Evolutionary conservation across 92 coral and sea anemone species (phyloP), one percentile per base, ranked within the genome.

Genomic region (Blastomussa wellsi): DNA sequence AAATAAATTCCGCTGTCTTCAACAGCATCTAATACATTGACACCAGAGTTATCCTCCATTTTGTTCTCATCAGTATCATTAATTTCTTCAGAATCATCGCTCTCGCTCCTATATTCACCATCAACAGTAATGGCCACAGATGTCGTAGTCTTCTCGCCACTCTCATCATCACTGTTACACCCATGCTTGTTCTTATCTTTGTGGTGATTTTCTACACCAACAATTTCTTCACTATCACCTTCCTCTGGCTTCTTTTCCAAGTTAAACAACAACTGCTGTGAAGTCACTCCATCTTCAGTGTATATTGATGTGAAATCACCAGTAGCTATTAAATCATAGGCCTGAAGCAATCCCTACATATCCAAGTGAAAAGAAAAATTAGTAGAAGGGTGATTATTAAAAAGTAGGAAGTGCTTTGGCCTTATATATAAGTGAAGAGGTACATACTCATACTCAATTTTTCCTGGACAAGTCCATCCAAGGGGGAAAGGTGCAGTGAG

Each of bases 321-420:
- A 17, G 81, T 71, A 11, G 89, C 89, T 24, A 91, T 80, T 32
- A 62, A 79, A 44, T 91, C 94, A 59, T 88, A 79, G 32, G 94
- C 91, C 16, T 75, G 75, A 35, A 91, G 52, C 60, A 91, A 38
- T 19, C 87, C 94, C 94, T 91, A 22, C n/a, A 29, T 35, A 31
- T 10, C 20, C 52, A 75, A 68, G 33, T 6, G 49, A 75, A 64
- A 22, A 41, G 16, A 0, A 14, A 28, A 60, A 2, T 60, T 51
- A 0, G 16, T n/a, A n/a, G n/a, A n/a, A n/a, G n/a, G n/a, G n/a
- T n/a, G n/a, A n/a, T n/a, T n/a, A n/a, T n/a, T n/a, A n/a, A n/a
- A n/a, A n/a, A n/a, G n/a, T n/a, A n/a, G n/a, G n/a, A n/a, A n/a
- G n/a, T n/a, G n/a, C n/a, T n/a, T n/a, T n/a, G n/a, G n/a, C n/a